Evolutionary conservation across 2,113 vertebrate species (phyloP).

Genomic region (Ciconia boyciana): DNA sequence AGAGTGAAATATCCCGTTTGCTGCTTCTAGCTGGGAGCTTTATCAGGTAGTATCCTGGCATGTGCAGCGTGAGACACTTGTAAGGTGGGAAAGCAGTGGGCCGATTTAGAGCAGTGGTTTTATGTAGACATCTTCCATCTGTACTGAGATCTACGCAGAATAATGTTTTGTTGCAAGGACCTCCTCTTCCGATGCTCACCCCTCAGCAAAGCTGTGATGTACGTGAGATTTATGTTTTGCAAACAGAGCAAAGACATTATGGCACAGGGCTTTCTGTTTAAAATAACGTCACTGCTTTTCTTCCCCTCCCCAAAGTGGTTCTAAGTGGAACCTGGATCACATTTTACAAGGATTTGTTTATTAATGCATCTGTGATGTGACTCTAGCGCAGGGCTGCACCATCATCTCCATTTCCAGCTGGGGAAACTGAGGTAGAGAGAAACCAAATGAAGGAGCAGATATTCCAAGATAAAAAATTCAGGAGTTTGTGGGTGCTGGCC

Average conservation of each 20-base stretch:
- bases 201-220: not conserved
- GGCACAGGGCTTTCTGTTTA: not conserved
- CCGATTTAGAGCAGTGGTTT: not conserved
- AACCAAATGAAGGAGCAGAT: not conserved
- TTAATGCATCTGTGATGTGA: not conserved
- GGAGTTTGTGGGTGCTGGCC: not conserved
- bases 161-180: not conserved
- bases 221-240: not conserved
- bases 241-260: not conserved
- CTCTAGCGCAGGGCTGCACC: not conserved
- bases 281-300: not conserved
- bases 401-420: not conserved
- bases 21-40: not conserved
- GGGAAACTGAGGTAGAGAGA: constrained; percentile 7
- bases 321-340: not conserved
- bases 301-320: not conserved
- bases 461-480: constrained; percentile 21
- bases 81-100: not conserved
- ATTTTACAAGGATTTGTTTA: not conserved
- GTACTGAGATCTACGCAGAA: not conserved
- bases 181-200: not conserved
- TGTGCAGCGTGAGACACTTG: not conserved
- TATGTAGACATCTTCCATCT: not conserved
- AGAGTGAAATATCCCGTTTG: not conserved
- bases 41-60: not conserved